A percentile compares a stretch with the other conserved stretches of the same genome.
Evolutionary conservation across 2,113 vertebrate genomes (phyloP).

Genomic region (Boleophthalmus pectinirostris): DNA sequence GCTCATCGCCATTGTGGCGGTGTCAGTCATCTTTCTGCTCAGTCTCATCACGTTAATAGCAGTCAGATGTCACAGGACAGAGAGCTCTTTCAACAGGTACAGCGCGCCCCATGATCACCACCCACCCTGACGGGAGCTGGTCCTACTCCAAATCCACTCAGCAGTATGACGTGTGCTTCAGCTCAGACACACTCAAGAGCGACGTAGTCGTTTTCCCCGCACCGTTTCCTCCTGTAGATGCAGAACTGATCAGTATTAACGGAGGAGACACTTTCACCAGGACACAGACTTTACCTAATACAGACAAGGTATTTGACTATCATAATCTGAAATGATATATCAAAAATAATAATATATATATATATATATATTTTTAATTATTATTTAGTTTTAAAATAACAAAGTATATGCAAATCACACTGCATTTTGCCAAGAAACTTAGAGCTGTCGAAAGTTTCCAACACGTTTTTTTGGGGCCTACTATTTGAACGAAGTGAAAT

Average conservation of each 20-base stretch:
- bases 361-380: too few relatives aligned
- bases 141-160: constrained; percentile 71
- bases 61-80: constrained; percentile 61
- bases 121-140: constrained; percentile 71
- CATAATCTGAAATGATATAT: too few relatives aligned
- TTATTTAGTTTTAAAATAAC: too few relatives aligned
- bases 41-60: constrained; percentile 61
- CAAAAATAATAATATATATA: too few relatives aligned
- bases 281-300: constrained; percentile 39
- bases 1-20: too few relatives aligned
- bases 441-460: too few relatives aligned
- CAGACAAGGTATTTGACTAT: background rate
- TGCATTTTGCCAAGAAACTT: too few relatives aligned
- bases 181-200: constrained; percentile 72
- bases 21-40: constrained; percentile 76
- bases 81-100: constrained; percentile 47
- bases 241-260: constrained; percentile 68
- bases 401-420: too few relatives aligned
- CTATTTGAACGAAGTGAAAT: too few relatives aligned
- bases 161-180: constrained; percentile 74
- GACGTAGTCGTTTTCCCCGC: constrained; percentile 67
- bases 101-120: constrained; percentile 63
- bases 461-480: too few relatives aligned
- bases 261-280: constrained; percentile 61
- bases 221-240: constrained; percentile 52